Evolutionary conservation across 2,113 vertebrate genomes (phyloP), one percentile per base, ranked within the genome.

Genomic region (Hassar affinis): DNA sequence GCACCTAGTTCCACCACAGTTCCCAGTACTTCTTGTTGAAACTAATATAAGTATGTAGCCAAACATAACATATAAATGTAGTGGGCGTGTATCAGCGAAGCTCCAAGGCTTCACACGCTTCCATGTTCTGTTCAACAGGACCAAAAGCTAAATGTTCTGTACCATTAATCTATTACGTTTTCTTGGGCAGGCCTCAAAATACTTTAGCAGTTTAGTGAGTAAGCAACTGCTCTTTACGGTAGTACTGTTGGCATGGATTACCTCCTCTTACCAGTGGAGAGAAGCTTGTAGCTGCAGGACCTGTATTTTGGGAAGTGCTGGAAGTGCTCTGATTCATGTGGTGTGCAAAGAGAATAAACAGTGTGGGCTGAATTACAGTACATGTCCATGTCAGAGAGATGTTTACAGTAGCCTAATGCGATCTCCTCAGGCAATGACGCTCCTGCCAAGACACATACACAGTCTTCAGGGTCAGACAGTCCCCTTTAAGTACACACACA

Each of bases 311-410:
- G 83, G 75, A 84, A 61, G 52, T 77, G 77, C 77, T 84, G 76
- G 54, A 84, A 84, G 64, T 71, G 64, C 78, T 72, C 76, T 79
- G 83, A 84, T 84, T 84, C 83, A 84, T 84, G 83, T 84, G 83
- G 76, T 79, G 83, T 78, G 77, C 77, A 38, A 84, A 72, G 77
- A 84, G 83, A 84, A 84, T 84, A 84, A 84, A 84, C 77, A 84
- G 75, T 71, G 83, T 84, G 66, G 76, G 59, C 83, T 84, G 83
- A 79, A 84, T 84, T 84, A 84, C 83, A 84, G 75, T 84, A 79
- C 77, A 77, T 54, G 69, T 84, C 83, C 77, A 84, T 84, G 83
- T 84, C 83, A 83, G 83, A 84, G 83, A 84, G 66, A 84, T 84
- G 83, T 84, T 84, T 84, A 84, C 83, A 79, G 83, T 79, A 84